Evolutionary conservation across 2,888 invertebrate genomes (phyloP).

Genomic region (Helobdella robusta): DNA sequence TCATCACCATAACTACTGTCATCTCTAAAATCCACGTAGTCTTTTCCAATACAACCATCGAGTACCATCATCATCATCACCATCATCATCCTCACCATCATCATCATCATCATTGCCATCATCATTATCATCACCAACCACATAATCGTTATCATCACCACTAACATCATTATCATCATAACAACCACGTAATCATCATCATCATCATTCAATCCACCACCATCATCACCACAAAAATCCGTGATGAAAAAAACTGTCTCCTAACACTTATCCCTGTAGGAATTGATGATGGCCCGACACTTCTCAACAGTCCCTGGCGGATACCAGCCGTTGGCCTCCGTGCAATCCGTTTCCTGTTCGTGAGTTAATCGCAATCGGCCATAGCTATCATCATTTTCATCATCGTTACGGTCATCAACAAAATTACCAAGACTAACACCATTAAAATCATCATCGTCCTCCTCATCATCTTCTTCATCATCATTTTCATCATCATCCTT

Average conservation of each 20-base stretch:
- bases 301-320: conserved; percentile 39
- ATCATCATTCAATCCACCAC: background rate
- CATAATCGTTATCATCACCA: background rate
- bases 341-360: conserved; percentile 41
- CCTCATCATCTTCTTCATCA: background rate
- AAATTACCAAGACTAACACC: background rate
- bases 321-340: conserved; percentile 47
- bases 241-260: background rate
- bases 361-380: background rate
- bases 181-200: background rate
- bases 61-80: conserved; percentile 10
- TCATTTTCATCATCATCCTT: background rate
- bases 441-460: too few species aligned
- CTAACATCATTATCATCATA: background rate
- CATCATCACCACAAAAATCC: background rate
- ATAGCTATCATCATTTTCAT: background rate
- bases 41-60: too few species aligned
- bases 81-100: conserved; percentile 5
- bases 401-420: background rate
- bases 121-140: conserved; percentile 8
- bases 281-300: conserved; percentile 36
- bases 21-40: background rate
- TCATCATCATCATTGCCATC: conserved; percentile 13
- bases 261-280: conserved; percentile 17
- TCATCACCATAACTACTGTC: too few species aligned